A percentile compares a stretch with the other conserved stretches of the same genome.
Evolutionary conservation across 2,888 invertebrate species (phyloP).

Genomic region (Aricia artaxerxes): DNA sequence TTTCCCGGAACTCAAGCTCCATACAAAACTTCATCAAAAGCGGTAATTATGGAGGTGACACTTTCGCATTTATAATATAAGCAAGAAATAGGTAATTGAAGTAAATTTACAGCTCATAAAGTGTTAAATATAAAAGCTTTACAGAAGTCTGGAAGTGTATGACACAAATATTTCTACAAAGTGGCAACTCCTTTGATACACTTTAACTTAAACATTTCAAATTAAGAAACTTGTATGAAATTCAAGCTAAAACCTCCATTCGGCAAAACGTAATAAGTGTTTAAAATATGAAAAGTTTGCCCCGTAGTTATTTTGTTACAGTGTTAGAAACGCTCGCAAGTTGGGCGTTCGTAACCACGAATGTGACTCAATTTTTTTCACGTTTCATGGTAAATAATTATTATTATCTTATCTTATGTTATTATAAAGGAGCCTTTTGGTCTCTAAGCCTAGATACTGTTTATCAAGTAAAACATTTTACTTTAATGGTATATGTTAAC

Average conservation of each 20-base stretch:
- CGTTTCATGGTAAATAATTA: background rate
- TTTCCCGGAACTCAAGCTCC: no score
- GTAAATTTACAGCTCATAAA: no score
- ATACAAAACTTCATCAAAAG: no score
- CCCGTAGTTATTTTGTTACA: background rate
- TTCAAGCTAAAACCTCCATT: background rate
- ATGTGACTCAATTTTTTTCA: background rate
- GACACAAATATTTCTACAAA: background rate
- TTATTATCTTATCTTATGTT: background rate
- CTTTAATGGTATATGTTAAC: no score
- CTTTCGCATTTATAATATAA: no score
- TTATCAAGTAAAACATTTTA: no score
- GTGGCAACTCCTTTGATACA: background rate
- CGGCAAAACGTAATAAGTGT: background rate
- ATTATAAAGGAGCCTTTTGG: background rate
- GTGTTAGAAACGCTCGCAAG: background rate
- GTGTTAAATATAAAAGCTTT: no score
- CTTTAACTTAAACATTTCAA: background rate
- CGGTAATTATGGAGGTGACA: no score
- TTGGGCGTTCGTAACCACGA: background rate
- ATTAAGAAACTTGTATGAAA: background rate
- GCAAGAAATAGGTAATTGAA: no score
- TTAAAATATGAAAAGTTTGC: background rate
- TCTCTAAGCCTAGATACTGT: no score
- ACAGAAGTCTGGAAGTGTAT: background rate